Evolutionary conservation across 2,113 vertebrate genomes (phyloP), one percentile per base, ranked within the genome.

Genomic region (Verasper variegatus): DNA sequence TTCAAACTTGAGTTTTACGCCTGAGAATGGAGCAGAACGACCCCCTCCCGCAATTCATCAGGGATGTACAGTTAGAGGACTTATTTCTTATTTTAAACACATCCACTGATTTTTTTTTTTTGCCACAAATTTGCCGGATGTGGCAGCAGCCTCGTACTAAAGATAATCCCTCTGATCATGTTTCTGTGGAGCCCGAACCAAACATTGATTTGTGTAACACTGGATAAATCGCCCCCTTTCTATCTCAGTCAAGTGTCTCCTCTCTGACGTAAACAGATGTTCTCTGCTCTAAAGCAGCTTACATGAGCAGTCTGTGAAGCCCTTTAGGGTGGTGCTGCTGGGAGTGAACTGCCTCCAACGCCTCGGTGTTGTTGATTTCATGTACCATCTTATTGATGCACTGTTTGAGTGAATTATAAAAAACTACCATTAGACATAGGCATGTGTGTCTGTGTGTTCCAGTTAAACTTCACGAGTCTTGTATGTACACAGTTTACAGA

Each of bases 241-340:
- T 66, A 67, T 79, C 71, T 85, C 69, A 85, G 78, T 84, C 71
- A 75, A 86, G 84, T 81, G 83, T 86, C 76, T 85, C 59, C 83
- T 85, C 49, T 85, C 20, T 83, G 83, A 89, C 59, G 66, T 71
- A 76, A 80, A 82, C 76, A 82, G 61, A 86, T 85, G 80, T 78
- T 82, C 67, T 82, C 71, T 54, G 51, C 51, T 88, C 70, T 42
- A 78, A 87, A 78, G 84, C 76, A 87, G 76, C 76, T 86, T 86
- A 88, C 52, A 82, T 35, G 69, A 73, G 59, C 68, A 78, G 23
- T 60, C 74, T 26, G 59, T 35, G 9, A 59, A 71, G 81, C 47
- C 52, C 63, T 82, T 71, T 12, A 54, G 17, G 64, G 51, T 62
- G 56, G 68, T 63, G 66, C 67, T 73, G 23, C 58, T 35, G 57